Base-by-base conservation (phyloP, 1,140 invertebrate genomes). In the Drosophila nebulosa region DNA sequence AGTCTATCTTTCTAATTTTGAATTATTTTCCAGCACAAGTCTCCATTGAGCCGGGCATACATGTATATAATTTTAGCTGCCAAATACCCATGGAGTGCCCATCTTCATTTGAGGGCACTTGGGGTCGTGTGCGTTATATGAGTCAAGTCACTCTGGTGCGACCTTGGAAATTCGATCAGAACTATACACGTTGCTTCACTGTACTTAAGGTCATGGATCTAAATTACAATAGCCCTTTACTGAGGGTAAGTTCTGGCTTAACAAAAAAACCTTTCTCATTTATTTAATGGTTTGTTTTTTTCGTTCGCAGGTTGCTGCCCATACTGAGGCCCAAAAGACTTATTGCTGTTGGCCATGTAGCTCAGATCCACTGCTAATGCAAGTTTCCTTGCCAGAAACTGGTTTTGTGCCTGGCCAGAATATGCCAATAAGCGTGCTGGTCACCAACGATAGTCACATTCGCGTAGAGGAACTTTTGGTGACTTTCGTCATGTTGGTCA, bases 141-240 rank as follows among this genome's bases (percentile, higher is more conserved):
- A 91, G 94, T 3, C 95, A 95, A 90, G 95, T 91, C n/a, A 66
- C 70, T 1, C 84, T 96, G 72, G 95, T 96, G 79, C 93, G 95
- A 42, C 95, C 95, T 26, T 96, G 95, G 95, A 95, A 94, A 55
- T 95, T 95, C 74, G 95, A 96, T 91, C 93, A 95, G 69, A 94
- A 94, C 72, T 93, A 93, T 42, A 95, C 95, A 90, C 93, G 92
- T 63, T 94, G 94, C 12, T 96, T 96, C 78, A 96, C 95, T 9
- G 94, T 96, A 4, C 92, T 96, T 2, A 93, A 94, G 69, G 92
- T 94, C 3, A 93, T 95, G 67, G 95, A 96, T 91, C 93, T 96
- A 10, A 96, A 96, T 91, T 92, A 92, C 16, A 72, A 88, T n/a
- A 76, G 69, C 60, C 78, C 85, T 0, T n/a, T 81, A 4, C 14